phyloP scores from a whole-genome alignment of 92 coral and sea anemone genomes.

The Blastomussa wellsi region DNA sequence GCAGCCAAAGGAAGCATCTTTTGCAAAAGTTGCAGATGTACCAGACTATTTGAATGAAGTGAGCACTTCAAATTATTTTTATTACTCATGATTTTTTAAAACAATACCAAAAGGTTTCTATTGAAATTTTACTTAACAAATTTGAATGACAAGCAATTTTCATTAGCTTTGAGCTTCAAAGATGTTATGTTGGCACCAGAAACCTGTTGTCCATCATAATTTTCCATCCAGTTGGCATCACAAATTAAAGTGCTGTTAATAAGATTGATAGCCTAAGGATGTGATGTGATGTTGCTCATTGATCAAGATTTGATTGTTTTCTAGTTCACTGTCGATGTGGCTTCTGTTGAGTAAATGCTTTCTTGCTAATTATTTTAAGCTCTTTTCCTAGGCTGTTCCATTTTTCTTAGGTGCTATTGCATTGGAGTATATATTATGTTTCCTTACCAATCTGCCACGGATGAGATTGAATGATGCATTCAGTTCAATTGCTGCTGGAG shows the following conservation, averaged over 20 bases:
- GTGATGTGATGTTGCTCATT: too few relatives aligned
- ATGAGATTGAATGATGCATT: conserved; percentile 81
- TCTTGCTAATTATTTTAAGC: background rate
- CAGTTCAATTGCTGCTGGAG: conserved; percentile 77
- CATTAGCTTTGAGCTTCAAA: too few relatives aligned
- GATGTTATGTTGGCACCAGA: too few relatives aligned
- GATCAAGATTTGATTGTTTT: too few relatives aligned
- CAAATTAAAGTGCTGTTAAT: too few relatives aligned
- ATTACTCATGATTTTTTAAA: too few relatives aligned
- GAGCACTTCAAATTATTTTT: conserved; percentile 5
- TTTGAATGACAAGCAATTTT: too few relatives aligned
- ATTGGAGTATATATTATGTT: conserved; percentile 67
- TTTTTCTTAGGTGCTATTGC: conserved; percentile 74
- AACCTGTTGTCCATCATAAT: too few relatives aligned
- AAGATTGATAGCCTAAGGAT: too few relatives aligned
- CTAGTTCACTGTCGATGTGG: background rate
- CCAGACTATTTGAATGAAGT: conserved; percentile 89
- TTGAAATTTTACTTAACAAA: too few relatives aligned
- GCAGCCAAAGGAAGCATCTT: conserved; percentile 78
- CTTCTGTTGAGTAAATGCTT: background rate
- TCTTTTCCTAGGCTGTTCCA: conserved; percentile 70
- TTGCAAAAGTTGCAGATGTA: conserved; percentile 63
- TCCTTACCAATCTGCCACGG: conserved; percentile 60
- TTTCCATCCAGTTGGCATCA: too few relatives aligned
- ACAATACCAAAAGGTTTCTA: too few relatives aligned